Percentiles rank a stretch among this genome's conserved stretches.
Evolutionary conservation across 2,888 invertebrate species (phyloP).

Genomic region (Parapristionchus giblindavisi): DNA sequence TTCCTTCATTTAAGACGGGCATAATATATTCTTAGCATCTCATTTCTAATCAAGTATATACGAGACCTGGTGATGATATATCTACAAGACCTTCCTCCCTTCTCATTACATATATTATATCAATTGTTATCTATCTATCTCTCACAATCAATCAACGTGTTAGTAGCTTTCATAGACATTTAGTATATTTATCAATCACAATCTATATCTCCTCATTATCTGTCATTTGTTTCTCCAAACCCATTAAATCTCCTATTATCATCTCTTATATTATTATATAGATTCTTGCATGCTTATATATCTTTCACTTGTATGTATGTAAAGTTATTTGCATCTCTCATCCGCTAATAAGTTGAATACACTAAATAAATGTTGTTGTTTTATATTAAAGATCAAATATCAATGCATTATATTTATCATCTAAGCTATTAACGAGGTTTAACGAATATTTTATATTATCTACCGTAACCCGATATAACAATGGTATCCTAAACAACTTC

Average conservation of each 20-base stretch:
- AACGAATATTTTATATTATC: background rate
- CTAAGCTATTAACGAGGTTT: background rate
- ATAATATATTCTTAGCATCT: constrained; percentile 31
- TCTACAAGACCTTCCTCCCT: background rate
- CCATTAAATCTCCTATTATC: constrained; percentile 3
- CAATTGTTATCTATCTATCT: background rate
- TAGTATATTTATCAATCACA: constrained; percentile 21
- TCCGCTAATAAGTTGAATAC: background rate
- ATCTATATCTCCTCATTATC: background rate
- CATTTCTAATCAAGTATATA: constrained; percentile 36
- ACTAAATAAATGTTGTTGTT: too few relatives aligned
- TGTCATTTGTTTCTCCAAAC: too few relatives aligned
- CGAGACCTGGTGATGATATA: constrained; percentile 13
- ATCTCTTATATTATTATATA: background rate
- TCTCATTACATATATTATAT: background rate
- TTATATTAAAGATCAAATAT: too few relatives aligned
- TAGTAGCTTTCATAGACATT: constrained; percentile 10
- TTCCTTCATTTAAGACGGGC: constrained; percentile 30
- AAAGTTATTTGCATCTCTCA: background rate
- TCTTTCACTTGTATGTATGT: constrained; percentile 25
- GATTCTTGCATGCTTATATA: background rate
- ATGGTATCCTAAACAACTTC: constrained; percentile 2
- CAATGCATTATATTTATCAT: background rate
- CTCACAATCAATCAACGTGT: background rate
- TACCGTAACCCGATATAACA: background rate